phyloP scores from a whole-genome alignment of 53 echinoderm and acorn worm genomes.

The Paracentrotus lividus region DNA sequence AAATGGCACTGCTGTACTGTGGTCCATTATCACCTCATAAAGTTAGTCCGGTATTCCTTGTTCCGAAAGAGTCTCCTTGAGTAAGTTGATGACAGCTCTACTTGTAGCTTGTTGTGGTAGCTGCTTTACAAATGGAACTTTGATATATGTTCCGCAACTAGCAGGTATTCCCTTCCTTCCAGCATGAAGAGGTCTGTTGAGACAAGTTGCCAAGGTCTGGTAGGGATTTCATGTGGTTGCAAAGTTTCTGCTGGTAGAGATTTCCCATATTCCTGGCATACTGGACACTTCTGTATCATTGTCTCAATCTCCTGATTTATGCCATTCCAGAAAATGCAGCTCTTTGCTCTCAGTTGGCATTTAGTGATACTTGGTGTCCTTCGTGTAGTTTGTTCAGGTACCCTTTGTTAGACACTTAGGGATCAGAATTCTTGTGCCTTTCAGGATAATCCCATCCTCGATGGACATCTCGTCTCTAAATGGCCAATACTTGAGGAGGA shows the following conservation, averaged over 20 bases:
- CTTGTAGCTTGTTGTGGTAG: constrained; percentile 44
- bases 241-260: constrained; percentile 64
- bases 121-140: constrained; percentile 52
- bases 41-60: constrained; percentile 69
- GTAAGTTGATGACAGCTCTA: constrained; percentile 7
- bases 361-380: constrained; percentile 77
- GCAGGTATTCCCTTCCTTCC: constrained; percentile 58
- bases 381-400: constrained; percentile 56
- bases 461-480: constrained; percentile 76
- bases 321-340: constrained; percentile 74
- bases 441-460: constrained; percentile 71
- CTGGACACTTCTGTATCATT: constrained; percentile 53
- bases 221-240: constrained; percentile 72
- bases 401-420: constrained; percentile 1
- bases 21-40: constrained; percentile 71
- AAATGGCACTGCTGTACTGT: constrained; percentile 11
- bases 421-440: constrained; percentile 71
- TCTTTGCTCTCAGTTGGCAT: constrained; percentile 73
- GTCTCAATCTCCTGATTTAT: constrained; percentile 76
- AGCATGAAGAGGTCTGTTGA: constrained; percentile 71
- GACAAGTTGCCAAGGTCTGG: constrained; percentile 73
- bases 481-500: constrained; percentile 72
- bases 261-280: constrained; percentile 67
- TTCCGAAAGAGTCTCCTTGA: constrained; percentile 65
- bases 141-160: constrained; percentile 59